Percentiles rank a stretch among this genome's conserved stretches.
Conservation (phyloP, 2,797 vertebrate species). For the Chelmon rostratus region DNA sequence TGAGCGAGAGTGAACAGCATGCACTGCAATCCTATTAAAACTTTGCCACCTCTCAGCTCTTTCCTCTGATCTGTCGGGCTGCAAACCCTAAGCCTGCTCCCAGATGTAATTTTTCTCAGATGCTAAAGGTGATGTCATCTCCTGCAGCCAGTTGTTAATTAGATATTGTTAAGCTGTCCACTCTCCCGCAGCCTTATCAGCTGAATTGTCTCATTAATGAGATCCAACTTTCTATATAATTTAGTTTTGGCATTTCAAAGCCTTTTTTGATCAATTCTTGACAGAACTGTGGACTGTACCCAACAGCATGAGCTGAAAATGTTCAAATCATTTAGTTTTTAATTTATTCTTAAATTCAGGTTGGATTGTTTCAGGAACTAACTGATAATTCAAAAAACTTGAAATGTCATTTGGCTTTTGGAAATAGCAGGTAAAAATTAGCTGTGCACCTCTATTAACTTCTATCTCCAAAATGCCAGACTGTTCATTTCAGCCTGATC, state of each 20-base stretch:
- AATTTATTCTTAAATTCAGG: not conserved
- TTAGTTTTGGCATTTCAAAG: conserved; percentile 49
- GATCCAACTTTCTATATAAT: conserved; percentile 67
- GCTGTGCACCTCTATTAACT: not conserved
- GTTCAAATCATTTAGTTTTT: no score
- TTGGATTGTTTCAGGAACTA: not conserved
- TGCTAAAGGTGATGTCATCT: conserved; percentile 65
- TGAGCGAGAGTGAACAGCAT: conserved; percentile 38
- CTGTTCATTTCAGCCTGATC: not conserved
- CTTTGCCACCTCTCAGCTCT: conserved; percentile 30
- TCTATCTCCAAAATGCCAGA: not conserved
- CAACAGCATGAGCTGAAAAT: conserved; percentile 1
- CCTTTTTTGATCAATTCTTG: conserved; percentile 9
- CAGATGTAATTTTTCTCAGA: conserved; percentile 21
- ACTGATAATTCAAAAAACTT: not conserved
- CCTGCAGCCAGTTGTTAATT: conserved; percentile 79
- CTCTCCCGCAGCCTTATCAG: conserved; percentile 72
- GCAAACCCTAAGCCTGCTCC: conserved; percentile 14
- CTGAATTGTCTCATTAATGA: conserved; percentile 72
- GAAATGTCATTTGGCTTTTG: not conserved
- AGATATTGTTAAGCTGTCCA: conserved; percentile 74
- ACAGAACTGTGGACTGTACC: not conserved
- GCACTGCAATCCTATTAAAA: conserved; percentile 59
- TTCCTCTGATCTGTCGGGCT: conserved; percentile 44
- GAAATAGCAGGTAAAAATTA: not conserved